Base-by-base conservation (phyloP, 2,888 invertebrate genomes). In the Drosophila falleni region DNA sequence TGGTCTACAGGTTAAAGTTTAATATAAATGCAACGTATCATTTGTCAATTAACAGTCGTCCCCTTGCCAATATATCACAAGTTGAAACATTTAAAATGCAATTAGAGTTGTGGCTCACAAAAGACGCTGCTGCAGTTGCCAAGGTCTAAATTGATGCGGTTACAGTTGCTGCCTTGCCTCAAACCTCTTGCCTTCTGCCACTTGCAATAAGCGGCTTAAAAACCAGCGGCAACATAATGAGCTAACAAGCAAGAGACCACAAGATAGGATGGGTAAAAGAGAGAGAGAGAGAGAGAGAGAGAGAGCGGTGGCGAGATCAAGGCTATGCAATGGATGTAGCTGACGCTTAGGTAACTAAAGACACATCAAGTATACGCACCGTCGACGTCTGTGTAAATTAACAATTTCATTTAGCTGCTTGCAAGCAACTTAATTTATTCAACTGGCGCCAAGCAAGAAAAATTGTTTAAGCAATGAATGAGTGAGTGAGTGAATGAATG, bases 351-450 rank as follows among this genome's bases (percentile, higher is more conserved):
- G 67, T 67, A 80, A 74, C 80, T 74, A 74, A 81, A 83, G 71
- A 65, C 69, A 68, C 73, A 88, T 84, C 80, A 88, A 88, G 89
- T 83, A 86, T 84, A 82, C 83, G 82, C 77, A 59, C 62, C 63
- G 76, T 76, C 33, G 23, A 23, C 53, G 15, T 15, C 66, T 61
- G 67, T 68, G 69, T 68, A 71, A 76, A 87, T 84, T 78, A 87
- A 80, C 89, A 89, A 88, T 84, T 89, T 84, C 71, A 84, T 89
- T 89, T 76, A 78, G 84, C 74, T 60, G 80, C 71, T 66, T 63
- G 58, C 60, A 42, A 60, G 74, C 74, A 73, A 61, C 87, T 83
- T 86, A 87, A 89, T 87, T 86, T 84, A 84, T 84, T 89, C 89
- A 81, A 73, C 72, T 80, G 71, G 56, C 74, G 81, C 68, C 55